phyloP scores from a whole-genome alignment of 2,113 vertebrate genomes.

The Nycticryphes semicollaris region DNA sequence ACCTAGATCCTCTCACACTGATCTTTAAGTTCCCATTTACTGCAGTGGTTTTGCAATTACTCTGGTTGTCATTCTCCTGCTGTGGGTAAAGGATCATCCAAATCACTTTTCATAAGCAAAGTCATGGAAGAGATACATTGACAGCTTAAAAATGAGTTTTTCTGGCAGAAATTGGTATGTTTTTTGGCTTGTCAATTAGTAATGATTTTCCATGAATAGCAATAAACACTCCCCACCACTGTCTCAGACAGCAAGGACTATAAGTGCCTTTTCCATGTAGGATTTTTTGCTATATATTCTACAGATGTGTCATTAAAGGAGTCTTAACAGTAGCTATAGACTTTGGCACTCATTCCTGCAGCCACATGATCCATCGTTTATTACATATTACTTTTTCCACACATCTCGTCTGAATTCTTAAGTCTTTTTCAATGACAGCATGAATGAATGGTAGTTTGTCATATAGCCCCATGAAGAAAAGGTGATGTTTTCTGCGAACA shows the following conservation, averaged over 20 bases:
- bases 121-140: not conserved
- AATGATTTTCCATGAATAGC: constrained; percentile 49
- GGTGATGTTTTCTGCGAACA: not conserved
- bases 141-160: not conserved
- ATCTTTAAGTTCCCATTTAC: not conserved
- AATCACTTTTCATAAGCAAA: constrained; percentile 30
- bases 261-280: constrained; percentile 49
- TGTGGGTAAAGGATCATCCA: not conserved
- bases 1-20: not conserved
- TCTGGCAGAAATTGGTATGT: constrained; percentile 26
- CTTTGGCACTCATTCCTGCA: constrained; percentile 7
- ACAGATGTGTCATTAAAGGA: constrained; percentile 50
- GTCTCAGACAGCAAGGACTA: not conserved
- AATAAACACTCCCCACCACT: constrained; percentile 31
- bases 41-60: not conserved
- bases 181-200: constrained; percentile 49
- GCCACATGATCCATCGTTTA: not conserved
- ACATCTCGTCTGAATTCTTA: constrained; percentile 2
- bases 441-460: not conserved
- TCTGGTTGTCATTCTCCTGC: not conserved
- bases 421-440: not conserved
- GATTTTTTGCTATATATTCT: constrained; percentile 30
- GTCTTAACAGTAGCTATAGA: constrained; percentile 37
- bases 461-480: not conserved
- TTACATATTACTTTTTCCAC: constrained; percentile 35